phyloP scores from a whole-genome alignment of 2,113 vertebrate genomes.

The Passer montanus region DNA sequence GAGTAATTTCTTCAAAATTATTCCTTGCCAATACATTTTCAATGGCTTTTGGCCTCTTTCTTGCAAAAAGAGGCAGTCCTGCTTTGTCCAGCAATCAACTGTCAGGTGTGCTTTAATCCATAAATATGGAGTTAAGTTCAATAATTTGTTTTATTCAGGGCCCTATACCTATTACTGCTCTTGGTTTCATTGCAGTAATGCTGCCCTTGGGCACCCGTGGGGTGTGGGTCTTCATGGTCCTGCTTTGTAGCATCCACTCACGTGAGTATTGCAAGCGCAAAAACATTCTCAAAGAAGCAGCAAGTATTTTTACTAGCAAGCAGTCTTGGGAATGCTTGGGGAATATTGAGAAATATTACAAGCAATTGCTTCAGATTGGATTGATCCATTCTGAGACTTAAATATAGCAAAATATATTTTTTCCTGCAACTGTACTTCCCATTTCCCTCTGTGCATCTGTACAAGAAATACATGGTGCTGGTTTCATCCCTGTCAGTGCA shows the following conservation, averaged over 20 bases:
- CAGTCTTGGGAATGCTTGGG: background rate
- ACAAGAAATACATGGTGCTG: background rate
- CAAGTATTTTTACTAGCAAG: background rate
- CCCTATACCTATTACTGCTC: background rate
- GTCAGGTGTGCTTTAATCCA: background rate
- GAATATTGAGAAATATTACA: background rate
- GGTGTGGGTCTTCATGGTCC: background rate
- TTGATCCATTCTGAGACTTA: background rate
- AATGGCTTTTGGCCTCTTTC: background rate
- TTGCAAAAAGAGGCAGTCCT: background rate
- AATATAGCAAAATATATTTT: background rate
- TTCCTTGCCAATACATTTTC: background rate
- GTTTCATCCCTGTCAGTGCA: background rate
- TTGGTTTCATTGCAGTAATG: slow-evolving; percentile 47
- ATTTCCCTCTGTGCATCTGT: background rate
- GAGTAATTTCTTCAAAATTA: background rate
- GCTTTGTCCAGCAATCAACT: background rate
- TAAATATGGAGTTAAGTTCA: background rate
- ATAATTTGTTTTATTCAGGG: background rate
- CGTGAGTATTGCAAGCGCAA: slow-evolving; percentile 42
- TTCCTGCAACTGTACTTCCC: background rate
- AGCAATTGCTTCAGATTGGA: background rate
- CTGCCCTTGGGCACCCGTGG: background rate
- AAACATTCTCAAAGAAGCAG: background rate
- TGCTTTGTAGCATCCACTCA: background rate